Evolutionary conservation across 2,113 vertebrate species (phyloP), one percentile per base, ranked within the genome.

Genomic region (Heloderma charlesbogerti): DNA sequence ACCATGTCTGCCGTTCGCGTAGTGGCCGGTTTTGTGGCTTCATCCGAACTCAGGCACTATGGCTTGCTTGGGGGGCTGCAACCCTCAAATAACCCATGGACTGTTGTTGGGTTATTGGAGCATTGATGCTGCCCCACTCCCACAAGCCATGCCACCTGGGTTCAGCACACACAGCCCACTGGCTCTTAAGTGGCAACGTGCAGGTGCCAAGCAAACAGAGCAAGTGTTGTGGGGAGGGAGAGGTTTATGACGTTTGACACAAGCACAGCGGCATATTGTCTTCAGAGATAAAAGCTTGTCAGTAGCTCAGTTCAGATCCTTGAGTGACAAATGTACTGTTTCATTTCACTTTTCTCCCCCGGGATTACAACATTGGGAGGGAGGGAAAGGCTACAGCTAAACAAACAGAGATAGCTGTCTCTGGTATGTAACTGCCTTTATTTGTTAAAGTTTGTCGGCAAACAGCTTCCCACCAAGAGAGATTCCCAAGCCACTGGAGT

Each of bases 261-360:
- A 94, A 94, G 94, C 92, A 94, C 95, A 94, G 88, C 89, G 92
- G 93, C 94, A 91, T 90, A 94, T 91, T 93, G 93, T 93, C 95
- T 89, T 93, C 93, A 95, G 92, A 92, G 90, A 93, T 95, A 95
- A 94, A 95, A 94, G 93, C 89, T 95, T 96, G 96, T 97, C 96
- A 96, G 92, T 96, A 97, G 92, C 95, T 96, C 95, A 67, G 94
- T 95, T 90, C 92, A 94, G 92, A 93, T 90, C 90, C 93, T 91
- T 95, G 95, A 92, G 63, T 92, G 90, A 89, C 95, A 89, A 4
- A 4, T 94, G 94, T 96, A 95, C 66, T 0, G 93, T 96, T 96
- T 95, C 96, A 95, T 83, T 94, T 88, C 91, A 93, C 94, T 94
- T 87, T 90, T 40, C 69, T 95, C 93, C 92, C 94, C 93, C 88